A percentile compares a stretch with the other conserved stretches of the same genome.
These are phyloP conservation scores for Diplodus sargus DNA, from an alignment of 2,797 vertebrate species.

Conservation along the genomic window DNA sequence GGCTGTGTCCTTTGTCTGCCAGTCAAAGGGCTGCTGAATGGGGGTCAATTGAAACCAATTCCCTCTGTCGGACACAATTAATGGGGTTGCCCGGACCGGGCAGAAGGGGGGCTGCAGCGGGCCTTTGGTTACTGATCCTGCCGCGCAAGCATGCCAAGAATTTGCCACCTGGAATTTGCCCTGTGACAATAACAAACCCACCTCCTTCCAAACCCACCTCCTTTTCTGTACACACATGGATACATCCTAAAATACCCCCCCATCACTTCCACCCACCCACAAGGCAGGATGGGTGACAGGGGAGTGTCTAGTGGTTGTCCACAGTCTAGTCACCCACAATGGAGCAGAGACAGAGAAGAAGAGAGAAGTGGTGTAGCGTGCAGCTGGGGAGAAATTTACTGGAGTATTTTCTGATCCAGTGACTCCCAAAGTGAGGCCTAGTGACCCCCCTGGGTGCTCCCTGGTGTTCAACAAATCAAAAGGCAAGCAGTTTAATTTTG, in stretches of 20 bases:
- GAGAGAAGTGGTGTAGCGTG: constrained; percentile 67
- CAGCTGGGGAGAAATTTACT: constrained; percentile 64
- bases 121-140: constrained; percentile 84
- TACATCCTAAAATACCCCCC: constrained; percentile 53
- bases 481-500: constrained; percentile 22
- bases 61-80: constrained; percentile 85
- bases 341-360: constrained; percentile 51
- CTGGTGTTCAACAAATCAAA: constrained; percentile 32
- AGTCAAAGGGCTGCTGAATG: constrained; percentile 86
- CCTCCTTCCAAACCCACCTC: constrained; percentile 63
- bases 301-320: constrained; percentile 63
- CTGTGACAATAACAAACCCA: constrained; percentile 72
- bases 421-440: constrained; percentile 62
- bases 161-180: constrained; percentile 79
- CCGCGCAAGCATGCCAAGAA: constrained; percentile 81
- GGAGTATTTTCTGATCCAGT: constrained; percentile 66
- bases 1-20: constrained; percentile 87
- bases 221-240: constrained; percentile 66
- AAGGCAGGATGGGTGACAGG: constrained; percentile 56
- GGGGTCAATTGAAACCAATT: constrained; percentile 89
- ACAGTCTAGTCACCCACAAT: constrained; percentile 66
- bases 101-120: constrained; percentile 62
- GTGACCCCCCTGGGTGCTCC: constrained; percentile 24
- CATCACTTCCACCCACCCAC: constrained; percentile 52
- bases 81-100: constrained; percentile 77